Conservation (phyloP, 2,113 vertebrate genomes). For the Pogona vitticeps region DNA sequence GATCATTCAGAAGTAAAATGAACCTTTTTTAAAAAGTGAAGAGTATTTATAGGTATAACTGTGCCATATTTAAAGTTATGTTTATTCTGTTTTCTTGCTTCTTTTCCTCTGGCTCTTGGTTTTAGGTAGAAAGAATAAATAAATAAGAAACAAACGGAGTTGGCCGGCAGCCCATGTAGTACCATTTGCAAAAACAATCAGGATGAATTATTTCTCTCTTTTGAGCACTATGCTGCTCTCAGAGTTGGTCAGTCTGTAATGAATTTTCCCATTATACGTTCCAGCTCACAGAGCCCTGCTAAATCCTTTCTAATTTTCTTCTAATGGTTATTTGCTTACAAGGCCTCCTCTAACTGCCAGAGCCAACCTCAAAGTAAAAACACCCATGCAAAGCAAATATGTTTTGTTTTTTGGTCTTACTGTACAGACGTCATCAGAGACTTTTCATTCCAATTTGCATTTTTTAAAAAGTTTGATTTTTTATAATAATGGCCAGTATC, state of each 20-base stretch:
- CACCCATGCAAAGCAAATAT: not conserved
- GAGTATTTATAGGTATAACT: constrained; percentile 35
- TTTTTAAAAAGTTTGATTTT: too few species aligned
- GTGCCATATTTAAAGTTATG: constrained; percentile 24
- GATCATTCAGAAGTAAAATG: constrained; percentile 42
- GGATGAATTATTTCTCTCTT: constrained; percentile 7
- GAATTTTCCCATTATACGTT: constrained; percentile 14
- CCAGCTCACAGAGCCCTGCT: constrained; percentile 23
- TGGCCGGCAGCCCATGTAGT: not conserved
- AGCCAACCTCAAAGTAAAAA: constrained; percentile 9
- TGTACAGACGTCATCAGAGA: not conserved
- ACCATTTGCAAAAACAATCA: not conserved
- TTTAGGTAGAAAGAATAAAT: constrained; percentile 40
- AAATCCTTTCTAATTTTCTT: constrained; percentile 34
- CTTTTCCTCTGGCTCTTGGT: not conserved
- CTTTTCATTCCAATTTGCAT: too few species aligned
- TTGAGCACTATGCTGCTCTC: constrained; percentile 7
- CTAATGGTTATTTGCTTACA: constrained; percentile 28
- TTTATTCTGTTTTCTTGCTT: constrained; percentile 1
- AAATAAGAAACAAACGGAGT: constrained; percentile 41
- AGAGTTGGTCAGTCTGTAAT: not conserved
- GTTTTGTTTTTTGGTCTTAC: too few species aligned
- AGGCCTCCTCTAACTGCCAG: not conserved
- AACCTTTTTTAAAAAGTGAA: constrained; percentile 1
- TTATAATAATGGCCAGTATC: too few species aligned